Conservation (phyloP, 2,888 invertebrate species). For the Ochropleura leucogaster region DNA sequence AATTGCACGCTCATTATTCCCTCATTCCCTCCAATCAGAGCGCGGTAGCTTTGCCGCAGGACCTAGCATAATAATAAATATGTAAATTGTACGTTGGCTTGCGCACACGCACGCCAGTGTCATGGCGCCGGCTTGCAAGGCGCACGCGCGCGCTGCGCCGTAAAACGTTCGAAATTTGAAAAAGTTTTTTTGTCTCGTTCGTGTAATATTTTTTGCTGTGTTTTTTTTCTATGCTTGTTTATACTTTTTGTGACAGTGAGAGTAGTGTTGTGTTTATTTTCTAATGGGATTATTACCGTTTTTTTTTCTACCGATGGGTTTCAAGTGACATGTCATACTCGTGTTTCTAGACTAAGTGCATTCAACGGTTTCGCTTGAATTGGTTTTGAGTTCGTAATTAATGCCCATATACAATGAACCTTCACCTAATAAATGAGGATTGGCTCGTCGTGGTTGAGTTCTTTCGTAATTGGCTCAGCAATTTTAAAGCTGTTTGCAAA, state of each 20-base stretch:
- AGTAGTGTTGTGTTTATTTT: slow-evolving; percentile 68
- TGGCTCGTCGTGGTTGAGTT: slow-evolving; percentile 15
- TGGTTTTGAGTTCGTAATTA: slow-evolving; percentile 57
- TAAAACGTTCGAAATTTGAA: slow-evolving; percentile 46
- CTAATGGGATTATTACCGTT: slow-evolving; percentile 73
- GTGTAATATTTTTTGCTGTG: slow-evolving; percentile 46
- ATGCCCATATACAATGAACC: slow-evolving; percentile 49
- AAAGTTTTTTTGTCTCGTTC: slow-evolving; percentile 39
- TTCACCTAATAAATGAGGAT: slow-evolving; percentile 51
- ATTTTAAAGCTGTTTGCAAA: slow-evolving; percentile 16
- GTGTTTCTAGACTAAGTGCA: slow-evolving; percentile 61
- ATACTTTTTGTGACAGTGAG: slow-evolving; percentile 38
- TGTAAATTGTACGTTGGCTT: slow-evolving; percentile 77
- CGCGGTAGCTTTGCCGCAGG: slow-evolving; percentile 70
- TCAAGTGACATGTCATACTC: slow-evolving; percentile 58
- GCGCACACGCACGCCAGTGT: slow-evolving; percentile 84
- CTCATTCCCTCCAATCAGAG: slow-evolving; percentile 57
- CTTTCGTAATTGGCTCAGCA: slow-evolving; percentile 17
- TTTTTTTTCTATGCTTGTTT: slow-evolving; percentile 54
- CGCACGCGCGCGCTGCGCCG: slow-evolving; percentile 77
- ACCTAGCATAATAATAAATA: slow-evolving; percentile 83
- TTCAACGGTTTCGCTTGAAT: slow-evolving; percentile 53
- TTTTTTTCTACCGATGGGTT: slow-evolving; percentile 66
- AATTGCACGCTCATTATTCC: slow-evolving; percentile 57
- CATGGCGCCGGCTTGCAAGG: slow-evolving; percentile 85